Evolutionary conservation across 2,797 vertebrate genomes (phyloP).

Genomic region (Lagocephalus sceleratus): DNA sequence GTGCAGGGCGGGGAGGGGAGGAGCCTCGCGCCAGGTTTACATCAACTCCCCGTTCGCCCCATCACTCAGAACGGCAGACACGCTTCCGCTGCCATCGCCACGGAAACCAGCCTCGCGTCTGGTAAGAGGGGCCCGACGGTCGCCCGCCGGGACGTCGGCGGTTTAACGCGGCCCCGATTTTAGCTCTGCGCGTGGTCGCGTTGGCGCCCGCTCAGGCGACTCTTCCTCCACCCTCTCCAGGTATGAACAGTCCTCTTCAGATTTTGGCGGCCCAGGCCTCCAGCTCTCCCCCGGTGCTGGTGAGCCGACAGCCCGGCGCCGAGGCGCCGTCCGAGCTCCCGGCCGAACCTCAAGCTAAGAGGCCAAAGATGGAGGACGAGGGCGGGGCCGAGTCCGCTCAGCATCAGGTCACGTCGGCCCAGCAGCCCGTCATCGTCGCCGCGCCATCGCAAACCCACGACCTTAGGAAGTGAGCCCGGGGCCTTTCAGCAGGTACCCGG

Average conservation of each 20-base stretch:
- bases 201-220: no score
- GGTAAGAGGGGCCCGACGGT: constrained; percentile 80
- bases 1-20: constrained; percentile 84
- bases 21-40: constrained; percentile 80
- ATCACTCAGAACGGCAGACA: constrained; percentile 95
- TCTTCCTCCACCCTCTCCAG: constrained; percentile 62
- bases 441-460: constrained; percentile 70
- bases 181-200: no score
- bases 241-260: constrained; percentile 91
- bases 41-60: constrained; percentile 87
- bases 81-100: constrained; percentile 73
- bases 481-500: constrained; percentile 43
- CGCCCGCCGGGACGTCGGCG: no score
- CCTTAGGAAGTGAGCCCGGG: constrained; percentile 59
- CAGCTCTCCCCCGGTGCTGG: constrained; percentile 88
- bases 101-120: constrained; percentile 76
- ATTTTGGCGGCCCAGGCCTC: constrained; percentile 95
- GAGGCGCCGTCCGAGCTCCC: constrained; percentile 67
- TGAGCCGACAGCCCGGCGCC: constrained; percentile 77
- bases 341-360: constrained; percentile 85
- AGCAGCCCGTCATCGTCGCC: constrained; percentile 79
- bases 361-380: constrained; percentile 84
- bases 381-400: constrained; percentile 39
- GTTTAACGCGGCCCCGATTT: no score
- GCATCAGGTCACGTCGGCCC: constrained; percentile 57